A percentile compares a stretch with the other conserved stretches of the same genome.
These are phyloP conservation scores for Aegotheles bennettii DNA, from an alignment of 2,113 vertebrate species.

Conservation along the genomic window DNA sequence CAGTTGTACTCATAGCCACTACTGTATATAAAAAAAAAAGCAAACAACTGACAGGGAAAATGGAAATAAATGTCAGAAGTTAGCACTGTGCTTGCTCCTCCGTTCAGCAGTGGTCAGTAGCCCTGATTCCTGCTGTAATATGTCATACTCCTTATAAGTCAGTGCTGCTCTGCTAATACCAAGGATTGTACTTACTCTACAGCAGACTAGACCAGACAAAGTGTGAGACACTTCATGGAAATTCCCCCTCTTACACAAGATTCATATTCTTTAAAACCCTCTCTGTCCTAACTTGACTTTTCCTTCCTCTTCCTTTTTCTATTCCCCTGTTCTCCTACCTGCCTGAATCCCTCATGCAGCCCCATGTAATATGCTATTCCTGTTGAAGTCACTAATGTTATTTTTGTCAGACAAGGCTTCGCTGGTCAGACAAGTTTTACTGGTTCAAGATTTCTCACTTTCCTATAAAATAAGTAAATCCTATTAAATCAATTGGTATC, in stretches of 20 bases:
- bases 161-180: neutral
- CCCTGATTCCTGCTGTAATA: neutral
- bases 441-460: neutral
- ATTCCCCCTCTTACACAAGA: neutral
- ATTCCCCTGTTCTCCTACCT: neutral
- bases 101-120: neutral
- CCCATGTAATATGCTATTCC: neutral
- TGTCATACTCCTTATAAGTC: neutral
- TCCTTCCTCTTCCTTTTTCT: neutral
- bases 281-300: neutral
- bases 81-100: neutral
- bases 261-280: neutral
- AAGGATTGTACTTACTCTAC: neutral
- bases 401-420: neutral
- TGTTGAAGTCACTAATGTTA: neutral
- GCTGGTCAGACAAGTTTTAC: neutral
- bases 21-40: neutral
- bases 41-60: neutral
- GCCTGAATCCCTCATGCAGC: neutral
- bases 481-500: neutral
- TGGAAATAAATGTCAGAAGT: neutral
- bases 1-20: neutral
- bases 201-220: neutral
- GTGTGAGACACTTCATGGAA: fast-evolving
- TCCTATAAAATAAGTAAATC: neutral